Evolutionary conservation across 2,888 invertebrate species (phyloP).

Genomic region (Drosophila niveifrons): DNA sequence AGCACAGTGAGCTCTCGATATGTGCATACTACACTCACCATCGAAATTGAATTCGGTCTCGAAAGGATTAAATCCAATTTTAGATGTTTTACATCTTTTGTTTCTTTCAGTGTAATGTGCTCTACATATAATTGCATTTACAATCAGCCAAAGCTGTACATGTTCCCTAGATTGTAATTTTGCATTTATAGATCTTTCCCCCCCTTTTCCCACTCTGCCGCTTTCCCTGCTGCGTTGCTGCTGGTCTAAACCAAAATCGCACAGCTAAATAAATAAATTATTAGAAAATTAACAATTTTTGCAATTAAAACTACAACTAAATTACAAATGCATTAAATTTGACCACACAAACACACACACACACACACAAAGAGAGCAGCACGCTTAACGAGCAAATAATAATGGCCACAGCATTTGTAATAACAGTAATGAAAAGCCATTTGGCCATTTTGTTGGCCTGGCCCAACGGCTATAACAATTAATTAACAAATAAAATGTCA

Average conservation of each 20-base stretch:
- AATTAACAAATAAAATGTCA: constrained; percentile 85
- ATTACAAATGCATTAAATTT: constrained; percentile 81
- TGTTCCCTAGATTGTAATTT: not conserved
- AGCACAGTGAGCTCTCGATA: too few species aligned
- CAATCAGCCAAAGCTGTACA: not conserved
- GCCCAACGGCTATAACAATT: constrained; percentile 80
- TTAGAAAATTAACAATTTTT: constrained; percentile 75
- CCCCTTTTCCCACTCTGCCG: not conserved
- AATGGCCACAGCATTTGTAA: constrained; percentile 77
- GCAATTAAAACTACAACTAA: constrained; percentile 82
- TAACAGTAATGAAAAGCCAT: constrained; percentile 80
- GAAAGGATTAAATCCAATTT: too few species aligned
- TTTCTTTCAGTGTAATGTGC: not conserved
- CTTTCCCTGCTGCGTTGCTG: not conserved
- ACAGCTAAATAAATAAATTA: constrained; percentile 67
- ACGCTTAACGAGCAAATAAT: constrained; percentile 75
- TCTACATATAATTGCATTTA: constrained; percentile 2
- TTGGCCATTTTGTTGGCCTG: constrained; percentile 49
- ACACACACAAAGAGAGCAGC: not conserved
- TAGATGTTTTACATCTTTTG: not conserved
- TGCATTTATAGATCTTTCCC: not conserved
- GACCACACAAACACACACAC: constrained; percentile 29
- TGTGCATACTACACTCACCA: too few species aligned
- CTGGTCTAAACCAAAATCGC: constrained; percentile 17
- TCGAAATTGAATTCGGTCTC: too few species aligned